phyloP scores from a whole-genome alignment of 2,113 vertebrate species.

The Nipponia nippon region DNA sequence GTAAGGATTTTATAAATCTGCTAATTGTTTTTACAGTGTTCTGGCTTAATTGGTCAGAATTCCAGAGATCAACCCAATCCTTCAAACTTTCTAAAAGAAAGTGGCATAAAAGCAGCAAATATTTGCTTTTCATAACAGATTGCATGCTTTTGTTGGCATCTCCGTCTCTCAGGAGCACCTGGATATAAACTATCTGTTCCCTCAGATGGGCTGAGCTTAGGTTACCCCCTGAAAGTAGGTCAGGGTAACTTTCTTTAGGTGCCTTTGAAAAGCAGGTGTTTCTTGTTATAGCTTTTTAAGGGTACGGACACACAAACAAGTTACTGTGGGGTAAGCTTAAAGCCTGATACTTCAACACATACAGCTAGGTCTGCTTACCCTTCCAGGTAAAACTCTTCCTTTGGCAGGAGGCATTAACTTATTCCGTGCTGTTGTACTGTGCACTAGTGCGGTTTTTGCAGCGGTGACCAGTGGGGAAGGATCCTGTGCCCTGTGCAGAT shows the following conservation, averaged over 20 bases:
- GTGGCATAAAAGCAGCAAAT: background rate
- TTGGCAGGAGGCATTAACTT: background rate
- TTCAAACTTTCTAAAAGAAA: background rate
- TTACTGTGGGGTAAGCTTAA: background rate
- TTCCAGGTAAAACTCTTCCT: background rate
- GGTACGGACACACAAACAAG: background rate
- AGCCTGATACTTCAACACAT: background rate
- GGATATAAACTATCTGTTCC: background rate
- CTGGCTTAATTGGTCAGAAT: background rate
- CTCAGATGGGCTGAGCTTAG: background rate
- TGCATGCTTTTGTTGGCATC: background rate
- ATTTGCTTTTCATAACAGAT: background rate
- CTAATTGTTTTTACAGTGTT: background rate
- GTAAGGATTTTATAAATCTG: background rate
- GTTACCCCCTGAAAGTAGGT: background rate
- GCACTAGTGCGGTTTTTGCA: background rate
- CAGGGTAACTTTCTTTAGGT: background rate
- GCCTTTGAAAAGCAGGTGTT: background rate
- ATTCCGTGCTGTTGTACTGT: background rate
- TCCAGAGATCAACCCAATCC: background rate
- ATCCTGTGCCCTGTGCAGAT: background rate
- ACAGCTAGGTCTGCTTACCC: background rate
- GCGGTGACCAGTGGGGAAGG: background rate
- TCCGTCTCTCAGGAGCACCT: background rate
- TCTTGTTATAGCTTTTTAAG: background rate